phyloP scores from a whole-genome alignment of 2,113 vertebrate species.

The Peromyscus polionotus region DNA sequence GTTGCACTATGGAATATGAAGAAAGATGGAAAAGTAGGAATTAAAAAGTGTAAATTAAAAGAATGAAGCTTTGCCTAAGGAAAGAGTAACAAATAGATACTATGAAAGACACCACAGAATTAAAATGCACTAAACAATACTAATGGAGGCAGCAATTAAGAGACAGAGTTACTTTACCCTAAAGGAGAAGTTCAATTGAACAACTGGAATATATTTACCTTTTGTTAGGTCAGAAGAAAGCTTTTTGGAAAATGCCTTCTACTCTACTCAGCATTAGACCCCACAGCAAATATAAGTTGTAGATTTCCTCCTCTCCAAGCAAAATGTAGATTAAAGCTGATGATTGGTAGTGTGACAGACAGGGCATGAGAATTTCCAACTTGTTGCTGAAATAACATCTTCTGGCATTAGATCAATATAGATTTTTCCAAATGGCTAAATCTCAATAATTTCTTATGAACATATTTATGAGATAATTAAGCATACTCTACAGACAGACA shows the following conservation, averaged over 20 bases:
- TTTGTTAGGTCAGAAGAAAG: slow-evolving; percentile 2
- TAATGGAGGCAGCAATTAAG: slow-evolving; percentile 24
- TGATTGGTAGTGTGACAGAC: not conserved
- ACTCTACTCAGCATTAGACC: slow-evolving; percentile 83
- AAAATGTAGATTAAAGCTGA: slow-evolving; percentile 79
- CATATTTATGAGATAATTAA: slow-evolving; percentile 49
- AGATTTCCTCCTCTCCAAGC: slow-evolving; percentile 87
- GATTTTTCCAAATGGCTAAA: slow-evolving; percentile 71
- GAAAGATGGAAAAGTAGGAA: slow-evolving; percentile 57
- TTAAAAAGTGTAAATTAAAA: not conserved
- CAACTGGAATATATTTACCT: not conserved
- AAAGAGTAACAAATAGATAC: slow-evolving; percentile 28
- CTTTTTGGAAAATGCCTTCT: slow-evolving; percentile 2
- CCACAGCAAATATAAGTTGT: slow-evolving; percentile 86
- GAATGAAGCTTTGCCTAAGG: not conserved
- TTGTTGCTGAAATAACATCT: slow-evolving; percentile 64
- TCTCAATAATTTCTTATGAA: slow-evolving; percentile 53
- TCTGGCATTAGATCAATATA: slow-evolving; percentile 34
- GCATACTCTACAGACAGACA: slow-evolving; percentile 38
- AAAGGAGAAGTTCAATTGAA: not conserved
- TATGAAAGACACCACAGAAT: slow-evolving; percentile 3
- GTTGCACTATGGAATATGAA: slow-evolving; percentile 47
- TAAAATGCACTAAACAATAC: slow-evolving; percentile 34
- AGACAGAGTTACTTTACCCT: not conserved
- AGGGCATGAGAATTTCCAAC: not conserved